A percentile compares a stretch with the other conserved stretches of the same genome.
phyloP scores from a whole-genome alignment of 2,797 vertebrate genomes.

The Microctenopoma steveboyesi region DNA sequence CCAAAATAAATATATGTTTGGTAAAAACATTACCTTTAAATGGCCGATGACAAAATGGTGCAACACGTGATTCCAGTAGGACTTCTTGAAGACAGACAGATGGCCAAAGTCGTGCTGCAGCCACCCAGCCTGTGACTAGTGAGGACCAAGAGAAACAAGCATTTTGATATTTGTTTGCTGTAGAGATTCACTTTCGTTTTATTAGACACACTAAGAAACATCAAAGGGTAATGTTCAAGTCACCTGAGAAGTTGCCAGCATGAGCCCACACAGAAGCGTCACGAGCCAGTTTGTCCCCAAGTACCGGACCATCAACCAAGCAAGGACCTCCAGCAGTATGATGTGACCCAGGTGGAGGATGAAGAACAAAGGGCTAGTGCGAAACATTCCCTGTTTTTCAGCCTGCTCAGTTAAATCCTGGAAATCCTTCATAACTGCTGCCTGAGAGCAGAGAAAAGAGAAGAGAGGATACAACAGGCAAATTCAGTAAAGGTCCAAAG shows the following conservation, averaged over 20 bases:
- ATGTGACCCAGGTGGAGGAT: slow-evolving; percentile 88
- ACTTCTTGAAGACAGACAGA: slow-evolving; percentile 92
- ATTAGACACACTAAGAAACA: not conserved
- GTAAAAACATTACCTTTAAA: slow-evolving; percentile 85
- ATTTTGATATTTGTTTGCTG: not conserved
- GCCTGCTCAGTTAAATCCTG: slow-evolving; percentile 81
- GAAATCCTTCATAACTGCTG: slow-evolving; percentile 88
- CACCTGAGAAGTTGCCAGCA: slow-evolving; percentile 91
- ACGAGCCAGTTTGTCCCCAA: slow-evolving; percentile 90
- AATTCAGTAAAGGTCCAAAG: not conserved
- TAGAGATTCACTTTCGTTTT: not conserved
- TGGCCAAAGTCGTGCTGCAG: slow-evolving; percentile 91
- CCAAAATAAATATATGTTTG: fast-evolving
- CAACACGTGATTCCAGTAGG: slow-evolving; percentile 90
- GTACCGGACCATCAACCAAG: slow-evolving; percentile 84
- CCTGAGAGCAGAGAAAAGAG: slow-evolving; percentile 69
- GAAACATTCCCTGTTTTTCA: slow-evolving; percentile 88
- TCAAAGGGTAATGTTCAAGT: not conserved
- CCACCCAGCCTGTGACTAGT: slow-evolving; percentile 90
- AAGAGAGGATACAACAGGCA: not conserved
- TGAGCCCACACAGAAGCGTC: slow-evolving; percentile 82
- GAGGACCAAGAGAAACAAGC: not conserved
- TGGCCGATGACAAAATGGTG: slow-evolving; percentile 96
- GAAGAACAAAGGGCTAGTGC: slow-evolving; percentile 87
- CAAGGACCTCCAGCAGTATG: slow-evolving; percentile 87